phyloP scores from a whole-genome alignment of 2,797 vertebrate species.

The Enteromius argenteus region DNA sequence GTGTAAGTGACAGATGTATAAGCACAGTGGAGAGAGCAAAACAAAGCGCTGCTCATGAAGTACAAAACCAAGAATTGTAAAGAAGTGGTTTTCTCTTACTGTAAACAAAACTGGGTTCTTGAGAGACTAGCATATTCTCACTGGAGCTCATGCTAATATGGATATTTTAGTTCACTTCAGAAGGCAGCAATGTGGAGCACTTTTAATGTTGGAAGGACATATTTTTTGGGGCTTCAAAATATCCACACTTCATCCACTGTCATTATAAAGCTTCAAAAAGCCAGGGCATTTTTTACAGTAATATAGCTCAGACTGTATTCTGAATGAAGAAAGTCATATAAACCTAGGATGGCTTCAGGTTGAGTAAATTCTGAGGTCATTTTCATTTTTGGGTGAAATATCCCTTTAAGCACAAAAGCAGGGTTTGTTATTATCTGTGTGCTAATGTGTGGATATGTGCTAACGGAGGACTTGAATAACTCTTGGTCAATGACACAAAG shows the following conservation, averaged over 20 bases:
- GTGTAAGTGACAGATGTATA: no score
- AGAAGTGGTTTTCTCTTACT: no score
- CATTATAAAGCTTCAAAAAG: background rate
- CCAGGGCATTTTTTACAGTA: background rate
- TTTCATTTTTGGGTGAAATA: background rate
- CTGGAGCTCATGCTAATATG: background rate
- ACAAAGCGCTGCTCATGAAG: no score
- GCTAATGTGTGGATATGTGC: background rate
- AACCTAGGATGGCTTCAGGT: background rate
- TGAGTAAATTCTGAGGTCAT: background rate
- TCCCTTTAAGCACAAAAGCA: slow-evolving; percentile 14
- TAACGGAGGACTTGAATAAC: slow-evolving; percentile 32
- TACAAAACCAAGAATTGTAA: no score
- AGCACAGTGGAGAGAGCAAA: no score
- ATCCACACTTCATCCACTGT: background rate
- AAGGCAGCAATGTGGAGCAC: background rate
- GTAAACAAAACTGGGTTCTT: no score
- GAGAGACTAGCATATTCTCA: background rate
- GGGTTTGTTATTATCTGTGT: background rate
- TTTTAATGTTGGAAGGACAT: background rate
- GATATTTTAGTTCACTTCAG: background rate
- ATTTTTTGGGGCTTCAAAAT: background rate
- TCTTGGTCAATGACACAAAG: slow-evolving; percentile 29
- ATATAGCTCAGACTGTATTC: background rate
- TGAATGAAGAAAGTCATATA: background rate